Conservation (phyloP, 2,113 vertebrate species). For the Callipepla squamata region DNA sequence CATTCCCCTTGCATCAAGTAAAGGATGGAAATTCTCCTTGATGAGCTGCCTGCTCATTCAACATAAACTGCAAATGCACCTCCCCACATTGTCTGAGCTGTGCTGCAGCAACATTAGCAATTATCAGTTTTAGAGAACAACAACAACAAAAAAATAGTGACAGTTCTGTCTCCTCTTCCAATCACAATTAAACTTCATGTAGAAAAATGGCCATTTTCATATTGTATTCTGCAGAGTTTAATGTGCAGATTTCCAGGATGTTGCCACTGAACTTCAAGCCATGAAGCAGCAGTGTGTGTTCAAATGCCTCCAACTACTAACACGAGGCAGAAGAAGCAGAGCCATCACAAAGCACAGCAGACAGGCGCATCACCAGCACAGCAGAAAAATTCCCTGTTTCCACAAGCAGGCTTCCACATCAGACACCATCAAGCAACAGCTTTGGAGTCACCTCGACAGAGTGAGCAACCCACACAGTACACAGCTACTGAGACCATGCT, state of each 20-base stretch:
- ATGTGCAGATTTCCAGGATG: background rate
- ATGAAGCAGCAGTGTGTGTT: background rate
- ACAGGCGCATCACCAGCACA: background rate
- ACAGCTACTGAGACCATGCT: rapidly evolving
- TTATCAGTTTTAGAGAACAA: background rate
- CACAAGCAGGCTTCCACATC: background rate
- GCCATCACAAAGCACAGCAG: background rate
- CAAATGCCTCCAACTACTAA: background rate
- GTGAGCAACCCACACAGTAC: rapidly evolving
- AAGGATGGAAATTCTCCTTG: too few species aligned
- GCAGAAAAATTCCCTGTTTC: background rate
- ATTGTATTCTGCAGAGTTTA: background rate
- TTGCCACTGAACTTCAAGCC: background rate
- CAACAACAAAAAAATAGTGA: background rate
- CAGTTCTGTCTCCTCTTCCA: background rate
- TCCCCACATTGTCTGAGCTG: background rate
- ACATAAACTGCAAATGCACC: background rate
- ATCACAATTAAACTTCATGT: too few species aligned
- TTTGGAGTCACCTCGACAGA: background rate
- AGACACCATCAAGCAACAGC: background rate
- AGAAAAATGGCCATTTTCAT: background rate
- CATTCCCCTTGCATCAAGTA: too few species aligned
- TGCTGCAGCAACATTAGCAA: background rate
- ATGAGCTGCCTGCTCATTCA: background rate
- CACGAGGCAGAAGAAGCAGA: background rate